These are phyloP conservation scores for Pithys albifrons DNA, from an alignment of 2,113 vertebrate species.

Conservation along the genomic window DNA sequence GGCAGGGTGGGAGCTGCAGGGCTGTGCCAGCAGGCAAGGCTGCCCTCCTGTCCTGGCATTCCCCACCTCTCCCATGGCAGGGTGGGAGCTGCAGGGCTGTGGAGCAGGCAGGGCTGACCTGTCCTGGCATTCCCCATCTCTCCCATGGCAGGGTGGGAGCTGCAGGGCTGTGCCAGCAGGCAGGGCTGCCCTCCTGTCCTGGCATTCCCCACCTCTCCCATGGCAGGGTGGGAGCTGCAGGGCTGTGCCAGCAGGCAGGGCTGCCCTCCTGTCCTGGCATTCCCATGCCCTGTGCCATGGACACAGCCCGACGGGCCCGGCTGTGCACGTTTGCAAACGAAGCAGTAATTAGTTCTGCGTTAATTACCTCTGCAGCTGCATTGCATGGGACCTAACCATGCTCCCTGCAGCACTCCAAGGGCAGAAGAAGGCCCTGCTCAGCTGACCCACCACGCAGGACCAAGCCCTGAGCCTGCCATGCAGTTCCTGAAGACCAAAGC, in stretches of 20 bases:
- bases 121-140: no score
- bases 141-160: no score
- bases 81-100: no score
- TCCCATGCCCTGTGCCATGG: neutral
- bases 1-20: neutral
- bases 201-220: no score
- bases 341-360: neutral
- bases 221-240: no score
- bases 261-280: no score
- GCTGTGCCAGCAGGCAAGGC: no score
- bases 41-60: no score
- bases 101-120: no score
- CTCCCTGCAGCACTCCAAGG: neutral
- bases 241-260: neutral
- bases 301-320: neutral
- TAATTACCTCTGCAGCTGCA: neutral
- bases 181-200: neutral
- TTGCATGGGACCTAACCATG: accelerated
- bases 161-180: neutral
- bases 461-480: accelerated
- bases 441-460: neutral
- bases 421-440: neutral
- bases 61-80: no score
- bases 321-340: accelerated
- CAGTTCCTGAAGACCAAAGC: neutral